These are phyloP conservation scores for Lamproptera curius DNA, from an alignment of 2,888 invertebrate genomes.

Conservation along the genomic window DNA sequence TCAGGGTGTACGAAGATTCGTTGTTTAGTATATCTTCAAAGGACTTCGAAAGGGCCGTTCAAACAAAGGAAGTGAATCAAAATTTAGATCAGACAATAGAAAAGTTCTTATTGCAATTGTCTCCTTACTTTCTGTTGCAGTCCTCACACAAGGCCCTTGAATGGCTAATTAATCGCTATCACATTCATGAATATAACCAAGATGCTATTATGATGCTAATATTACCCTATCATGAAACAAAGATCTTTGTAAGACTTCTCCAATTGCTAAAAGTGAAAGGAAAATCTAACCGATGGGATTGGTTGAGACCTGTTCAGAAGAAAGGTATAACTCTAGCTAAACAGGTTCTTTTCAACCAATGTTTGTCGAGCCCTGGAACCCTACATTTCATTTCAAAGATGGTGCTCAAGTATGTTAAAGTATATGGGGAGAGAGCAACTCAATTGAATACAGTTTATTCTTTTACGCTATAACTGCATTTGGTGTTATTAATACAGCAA, in stretches of 20 bases:
- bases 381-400: slow-evolving; percentile 51
- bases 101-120: slow-evolving; percentile 87
- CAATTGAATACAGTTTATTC: slow-evolving; percentile 85
- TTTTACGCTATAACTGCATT: slow-evolving; percentile 86
- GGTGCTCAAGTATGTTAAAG: slow-evolving; percentile 70
- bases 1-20: slow-evolving; percentile 84
- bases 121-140: slow-evolving; percentile 93
- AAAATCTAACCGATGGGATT: slow-evolving; percentile 83
- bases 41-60: slow-evolving; percentile 89
- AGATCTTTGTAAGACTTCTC: slow-evolving; percentile 89
- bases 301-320: slow-evolving; percentile 86
- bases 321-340: slow-evolving; percentile 86
- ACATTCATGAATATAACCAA: slow-evolving; percentile 92
- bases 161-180: slow-evolving; percentile 95
- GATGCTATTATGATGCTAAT: slow-evolving; percentile 88
- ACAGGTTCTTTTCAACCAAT: slow-evolving; percentile 84
- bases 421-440: slow-evolving; percentile 76
- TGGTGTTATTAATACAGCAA: slow-evolving; percentile 81
- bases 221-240: slow-evolving; percentile 95
- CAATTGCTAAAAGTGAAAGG: slow-evolving; percentile 85
- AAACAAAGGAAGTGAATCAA: slow-evolving; percentile 85
- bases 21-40: slow-evolving; percentile 88
- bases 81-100: slow-evolving; percentile 86
- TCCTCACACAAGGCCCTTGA: slow-evolving; percentile 93
- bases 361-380: slow-evolving; percentile 70